Evolutionary conservation across 2,113 vertebrate genomes (phyloP), one percentile per base, ranked within the genome.

Genomic region (Trogon surrucura): DNA sequence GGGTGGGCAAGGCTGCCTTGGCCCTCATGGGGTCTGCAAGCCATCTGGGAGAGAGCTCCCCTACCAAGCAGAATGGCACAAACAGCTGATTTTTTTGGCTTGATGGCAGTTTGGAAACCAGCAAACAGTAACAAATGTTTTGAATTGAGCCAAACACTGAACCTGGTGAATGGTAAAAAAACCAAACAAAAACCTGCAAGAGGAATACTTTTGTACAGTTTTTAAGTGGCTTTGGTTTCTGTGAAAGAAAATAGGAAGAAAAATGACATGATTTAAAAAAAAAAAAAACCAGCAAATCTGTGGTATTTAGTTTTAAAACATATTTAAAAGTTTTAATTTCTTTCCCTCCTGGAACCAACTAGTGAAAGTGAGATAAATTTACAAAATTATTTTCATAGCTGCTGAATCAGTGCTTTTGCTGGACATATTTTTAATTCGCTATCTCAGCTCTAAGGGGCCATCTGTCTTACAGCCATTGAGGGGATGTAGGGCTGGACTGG

Each of bases 391-490:
- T 91, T 86, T 22, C 51, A 45, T 57, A 87, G 73, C 11, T 97
- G 95, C 91, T 95, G 95, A 95, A 91, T 89, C 73, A 81, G 80
- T 57, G 77, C 41, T 95, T 95, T 95, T 91, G 61, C 86, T 87
- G 94, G 93, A 65, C 73, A 81, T 23, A 25, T 81, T 95, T 93
- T 85, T 72, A 81, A 95, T 82, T 89, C 0, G 1, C 89, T 75
- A 79, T 89, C 91, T 96, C 95, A 92, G 93, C 95, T 96, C 65
- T 53, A 81, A 91, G 71, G 72, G 88, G 69, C 90, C 93, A 96
- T 96, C 91, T 96, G 95, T 93, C 93, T 95, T 79, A 50, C 69
- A 95, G 85, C 73, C 91, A 5, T 84, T 78, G 83, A 61, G 65
- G 90, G 69, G 83, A 88, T 86, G 72, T 44, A 88, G 85, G 83